A percentile compares a stretch with the other conserved stretches of the same genome.
Conservation (phyloP, 2,888 invertebrate genomes). For the Lymantria dispar region DNA sequence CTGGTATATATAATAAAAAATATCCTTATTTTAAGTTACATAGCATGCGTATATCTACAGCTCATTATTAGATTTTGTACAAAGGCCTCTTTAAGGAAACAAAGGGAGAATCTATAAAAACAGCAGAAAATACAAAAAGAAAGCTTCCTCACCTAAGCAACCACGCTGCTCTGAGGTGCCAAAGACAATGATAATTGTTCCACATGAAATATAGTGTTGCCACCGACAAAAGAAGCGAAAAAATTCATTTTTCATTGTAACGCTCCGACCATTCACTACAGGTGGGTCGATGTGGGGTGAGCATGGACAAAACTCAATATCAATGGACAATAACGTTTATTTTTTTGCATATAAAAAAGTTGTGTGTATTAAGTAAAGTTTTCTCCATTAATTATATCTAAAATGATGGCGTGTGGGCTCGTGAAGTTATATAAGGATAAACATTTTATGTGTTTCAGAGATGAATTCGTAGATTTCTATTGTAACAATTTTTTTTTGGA, state of each 20-base stretch:
- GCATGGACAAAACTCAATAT: conserved; percentile 71
- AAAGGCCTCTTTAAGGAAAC: conserved; percentile 34
- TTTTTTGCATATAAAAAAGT: conserved; percentile 58
- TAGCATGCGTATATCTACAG: conserved; percentile 9
- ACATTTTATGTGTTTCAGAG: no score
- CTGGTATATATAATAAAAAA: no score
- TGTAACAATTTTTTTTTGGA: no score
- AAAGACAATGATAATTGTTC: conserved; percentile 83
- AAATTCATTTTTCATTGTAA: conserved; percentile 76
- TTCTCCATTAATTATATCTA: conserved; percentile 64
- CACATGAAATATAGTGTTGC: conserved; percentile 79
- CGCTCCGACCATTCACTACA: conserved; percentile 72
- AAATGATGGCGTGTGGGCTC: conserved; percentile 45
- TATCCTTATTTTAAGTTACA: no score
- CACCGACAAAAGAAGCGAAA: conserved; percentile 74
- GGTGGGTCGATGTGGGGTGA: conserved; percentile 73
- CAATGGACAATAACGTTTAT: conserved; percentile 73
- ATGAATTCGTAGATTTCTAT: no score
- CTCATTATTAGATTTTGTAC: conserved; percentile 29
- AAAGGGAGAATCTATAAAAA: conserved; percentile 37
- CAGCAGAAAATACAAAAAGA: conserved; percentile 33
- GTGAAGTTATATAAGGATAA: conserved; percentile 25
- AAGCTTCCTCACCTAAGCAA: conserved; percentile 40
- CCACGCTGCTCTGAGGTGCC: conserved; percentile 69
- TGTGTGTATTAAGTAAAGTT: conserved; percentile 52